phyloP scores from a whole-genome alignment of 1,140 invertebrate genomes.

The Idris sp. region DNA sequence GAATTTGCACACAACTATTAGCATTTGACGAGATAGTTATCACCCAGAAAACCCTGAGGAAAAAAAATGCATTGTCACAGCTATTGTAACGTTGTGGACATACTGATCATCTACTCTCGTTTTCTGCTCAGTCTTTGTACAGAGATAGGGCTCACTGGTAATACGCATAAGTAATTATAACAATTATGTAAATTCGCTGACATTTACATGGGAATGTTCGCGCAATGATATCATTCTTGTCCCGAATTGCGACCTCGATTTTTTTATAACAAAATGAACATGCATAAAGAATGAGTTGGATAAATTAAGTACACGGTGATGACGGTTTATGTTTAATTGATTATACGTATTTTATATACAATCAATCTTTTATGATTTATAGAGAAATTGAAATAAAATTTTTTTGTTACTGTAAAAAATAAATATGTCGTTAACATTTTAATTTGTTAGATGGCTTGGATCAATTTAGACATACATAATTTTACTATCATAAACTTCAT shows the following conservation, averaged over 20 bases:
- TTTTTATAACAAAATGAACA: constrained; percentile 19
- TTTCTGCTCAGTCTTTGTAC: neutral
- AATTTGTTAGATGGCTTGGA: too few relatives aligned
- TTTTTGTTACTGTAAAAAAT: too few relatives aligned
- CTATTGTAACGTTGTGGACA: constrained; percentile 24
- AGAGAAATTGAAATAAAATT: too few relatives aligned
- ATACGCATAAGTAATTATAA: constrained; percentile 47
- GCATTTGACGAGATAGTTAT: constrained; percentile 16
- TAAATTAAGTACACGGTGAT: neutral
- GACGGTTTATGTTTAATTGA: constrained; percentile 12
- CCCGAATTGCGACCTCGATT: constrained; percentile 27
- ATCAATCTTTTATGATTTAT: too few relatives aligned
- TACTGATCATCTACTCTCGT: constrained; percentile 12
- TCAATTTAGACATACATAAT: too few relatives aligned
- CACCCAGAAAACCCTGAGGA: constrained; percentile 1
- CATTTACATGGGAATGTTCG: constrained; percentile 33
- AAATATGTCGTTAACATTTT: too few relatives aligned
- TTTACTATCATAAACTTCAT: too few relatives aligned
- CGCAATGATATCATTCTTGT: constrained; percentile 22
- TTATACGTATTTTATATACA: too few relatives aligned
- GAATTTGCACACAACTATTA: constrained; percentile 21
- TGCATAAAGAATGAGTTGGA: constrained; percentile 14
- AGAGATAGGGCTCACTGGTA: constrained; percentile 8
- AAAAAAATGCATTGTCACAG: constrained; percentile 28
- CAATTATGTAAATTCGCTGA: constrained; percentile 53